phyloP scores from a whole-genome alignment of 2,888 invertebrate species.

The Noctua comes region DNA sequence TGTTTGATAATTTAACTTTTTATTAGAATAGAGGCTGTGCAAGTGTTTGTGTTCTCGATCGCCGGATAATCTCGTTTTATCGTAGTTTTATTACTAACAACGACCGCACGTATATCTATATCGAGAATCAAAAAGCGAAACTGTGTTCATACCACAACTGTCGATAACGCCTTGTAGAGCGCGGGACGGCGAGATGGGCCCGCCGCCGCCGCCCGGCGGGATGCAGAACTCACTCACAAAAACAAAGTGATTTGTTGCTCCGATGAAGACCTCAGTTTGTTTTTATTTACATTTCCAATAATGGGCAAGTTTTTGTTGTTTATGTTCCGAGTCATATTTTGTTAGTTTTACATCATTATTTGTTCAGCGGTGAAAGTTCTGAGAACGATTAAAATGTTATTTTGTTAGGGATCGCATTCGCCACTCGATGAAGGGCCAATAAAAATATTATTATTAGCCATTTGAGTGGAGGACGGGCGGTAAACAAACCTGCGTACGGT shows the following conservation, averaged over 20 bases:
- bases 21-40: slow-evolving; percentile 62
- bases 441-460: slow-evolving; percentile 57
- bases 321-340: slow-evolving; percentile 56
- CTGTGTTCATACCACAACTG: slow-evolving; percentile 72
- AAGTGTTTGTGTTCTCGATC: slow-evolving; percentile 54
- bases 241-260: slow-evolving; percentile 83
- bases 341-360: slow-evolving; percentile 52
- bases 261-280: slow-evolving; percentile 80
- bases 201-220: slow-evolving; percentile 4
- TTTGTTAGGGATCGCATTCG: slow-evolving; percentile 55
- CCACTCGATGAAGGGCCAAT: slow-evolving; percentile 49
- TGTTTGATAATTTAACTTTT: slow-evolving; percentile 66
- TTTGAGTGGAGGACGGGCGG: slow-evolving; percentile 29
- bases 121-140: slow-evolving; percentile 72
- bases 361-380: slow-evolving; percentile 52
- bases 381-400: slow-evolving; percentile 60
- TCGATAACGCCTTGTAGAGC: slow-evolving; percentile 68
- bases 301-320: slow-evolving; percentile 66
- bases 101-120: slow-evolving; percentile 63
- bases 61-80: slow-evolving; percentile 67
- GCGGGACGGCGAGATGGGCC: slow-evolving; percentile 2
- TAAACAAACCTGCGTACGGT: slow-evolving; percentile 27
- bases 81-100: slow-evolving; percentile 69
- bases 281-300: slow-evolving; percentile 77
- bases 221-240: slow-evolving; percentile 68